A percentile compares a stretch with the other conserved stretches of the same genome.
Evolutionary conservation across 2,888 invertebrate species (phyloP).

Genomic region (Acronicta aceris): DNA sequence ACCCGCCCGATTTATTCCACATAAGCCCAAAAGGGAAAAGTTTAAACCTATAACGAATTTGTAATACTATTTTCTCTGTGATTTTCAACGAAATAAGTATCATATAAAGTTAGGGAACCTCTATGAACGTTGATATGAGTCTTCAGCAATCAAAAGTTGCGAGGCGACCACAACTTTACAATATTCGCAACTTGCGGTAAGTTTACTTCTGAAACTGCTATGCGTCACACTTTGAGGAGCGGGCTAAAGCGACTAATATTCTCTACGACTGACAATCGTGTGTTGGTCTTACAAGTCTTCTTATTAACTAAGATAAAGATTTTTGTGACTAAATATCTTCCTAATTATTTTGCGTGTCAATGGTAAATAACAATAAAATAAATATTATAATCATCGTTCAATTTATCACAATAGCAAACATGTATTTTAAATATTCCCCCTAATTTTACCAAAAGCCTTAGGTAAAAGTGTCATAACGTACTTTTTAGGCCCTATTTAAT

Average conservation of each 20-base stretch:
- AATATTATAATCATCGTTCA: no score
- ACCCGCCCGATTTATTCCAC: constrained; percentile 32
- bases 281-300: no score
- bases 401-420: no score
- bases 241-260: background rate
- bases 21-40: constrained; percentile 34
- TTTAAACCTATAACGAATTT: constrained; percentile 40
- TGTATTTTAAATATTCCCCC: no score
- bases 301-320: no score
- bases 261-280: constrained; percentile 3
- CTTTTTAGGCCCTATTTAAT: no score
- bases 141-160: constrained; percentile 39
- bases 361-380: no score
- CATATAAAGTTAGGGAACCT: constrained; percentile 24
- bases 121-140: constrained; percentile 21
- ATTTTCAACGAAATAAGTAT: constrained; percentile 30
- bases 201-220: constrained; percentile 1
- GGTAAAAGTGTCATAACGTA: no score
- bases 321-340: no score
- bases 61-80: constrained; percentile 36
- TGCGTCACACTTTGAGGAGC: background rate
- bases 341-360: no score
- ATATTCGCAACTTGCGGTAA: constrained; percentile 15
- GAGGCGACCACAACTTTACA: constrained; percentile 21
- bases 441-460: no score